Conservation (phyloP, 1,140 invertebrate species). For the Euura lappo region DNA sequence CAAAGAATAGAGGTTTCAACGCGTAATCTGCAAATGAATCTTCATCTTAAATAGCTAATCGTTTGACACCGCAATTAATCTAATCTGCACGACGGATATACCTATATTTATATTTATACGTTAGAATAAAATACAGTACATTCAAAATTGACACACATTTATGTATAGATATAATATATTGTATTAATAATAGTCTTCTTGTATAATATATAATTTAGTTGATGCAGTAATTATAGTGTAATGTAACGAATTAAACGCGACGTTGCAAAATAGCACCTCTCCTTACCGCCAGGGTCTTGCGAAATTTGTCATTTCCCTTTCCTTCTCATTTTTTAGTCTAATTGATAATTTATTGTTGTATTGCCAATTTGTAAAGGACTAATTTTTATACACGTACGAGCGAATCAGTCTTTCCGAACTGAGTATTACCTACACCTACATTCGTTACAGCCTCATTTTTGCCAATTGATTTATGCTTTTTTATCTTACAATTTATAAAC, state of each 20-base stretch:
- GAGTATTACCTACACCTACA: neutral
- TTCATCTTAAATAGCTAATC: no score
- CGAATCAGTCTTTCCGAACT: slow-evolving; percentile 1
- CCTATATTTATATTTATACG: slow-evolving; percentile 26
- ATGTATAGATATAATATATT: slow-evolving; percentile 33
- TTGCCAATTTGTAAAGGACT: neutral
- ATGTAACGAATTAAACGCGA: neutral
- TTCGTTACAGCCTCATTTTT: no score
- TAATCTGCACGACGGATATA: neutral
- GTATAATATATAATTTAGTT: neutral
- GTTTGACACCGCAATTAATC: no score
- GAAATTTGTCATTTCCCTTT: neutral
- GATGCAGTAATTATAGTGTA: neutral
- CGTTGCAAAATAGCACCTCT: slow-evolving; percentile 33
- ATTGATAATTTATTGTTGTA: neutral
- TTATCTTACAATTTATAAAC: no score
- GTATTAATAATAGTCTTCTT: no score
- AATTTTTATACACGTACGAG: neutral
- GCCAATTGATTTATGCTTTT: no score
- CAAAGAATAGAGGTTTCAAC: no score
- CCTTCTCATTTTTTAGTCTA: neutral
- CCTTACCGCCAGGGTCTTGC: slow-evolving; percentile 11
- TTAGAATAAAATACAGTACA: slow-evolving; percentile 52
- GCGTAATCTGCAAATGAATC: no score
- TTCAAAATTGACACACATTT: slow-evolving; percentile 59